Evolutionary conservation across 2,888 invertebrate genomes (phyloP), one percentile per base, ranked within the genome.

Genomic region (Pemphredon lugubris): DNA sequence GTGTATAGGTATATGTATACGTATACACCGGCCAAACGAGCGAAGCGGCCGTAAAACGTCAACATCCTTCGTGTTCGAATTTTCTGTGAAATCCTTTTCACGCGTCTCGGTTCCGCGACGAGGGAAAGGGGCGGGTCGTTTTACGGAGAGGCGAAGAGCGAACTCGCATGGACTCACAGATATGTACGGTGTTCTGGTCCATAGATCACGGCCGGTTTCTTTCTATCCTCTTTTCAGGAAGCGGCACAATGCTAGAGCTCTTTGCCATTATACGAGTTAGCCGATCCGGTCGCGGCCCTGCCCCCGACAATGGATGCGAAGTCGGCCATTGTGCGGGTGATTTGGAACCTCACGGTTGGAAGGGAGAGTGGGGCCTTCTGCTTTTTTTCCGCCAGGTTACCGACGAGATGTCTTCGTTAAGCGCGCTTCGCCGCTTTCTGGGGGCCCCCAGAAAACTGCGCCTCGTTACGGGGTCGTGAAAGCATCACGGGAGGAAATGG

Each of bases 11-110:
- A n/a, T n/a, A n/a, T n/a, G n/a, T n/a, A n/a, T n/a, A n/a, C n/a
- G n/a, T n/a, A n/a, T n/a, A n/a, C n/a, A 32, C 37, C 14, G 20
- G 45, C 47, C 73, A 74, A 83, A 73, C 65, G 70, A 68, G 18
- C 69, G 70, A 65, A 74, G 68, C 69, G 69, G 67, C 75, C 77
- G 78, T 82, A 77, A 79, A 82, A 83, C 83, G 82, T 45, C 83
- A 84, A 82, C 81, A 78, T 77, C 70, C 68, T 75, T 79, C 77
- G 73, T 73, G 75, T 77, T 81, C 77, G 79, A 77, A 84, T 83
- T 83, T 84, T 78, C 86, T 81, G 84, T 87, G 86, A 86, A 88
- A 88, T 88, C 84, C 86, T 86, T 86, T 87, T 87, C 84, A 88
- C 86, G 87, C 83, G 78, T 83, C 78, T 69, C 76, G 66, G 85